These are phyloP conservation scores for Cyanoramphus novaezelandiae DNA, from an alignment of 2,113 vertebrate genomes.

Conservation along the genomic window DNA sequence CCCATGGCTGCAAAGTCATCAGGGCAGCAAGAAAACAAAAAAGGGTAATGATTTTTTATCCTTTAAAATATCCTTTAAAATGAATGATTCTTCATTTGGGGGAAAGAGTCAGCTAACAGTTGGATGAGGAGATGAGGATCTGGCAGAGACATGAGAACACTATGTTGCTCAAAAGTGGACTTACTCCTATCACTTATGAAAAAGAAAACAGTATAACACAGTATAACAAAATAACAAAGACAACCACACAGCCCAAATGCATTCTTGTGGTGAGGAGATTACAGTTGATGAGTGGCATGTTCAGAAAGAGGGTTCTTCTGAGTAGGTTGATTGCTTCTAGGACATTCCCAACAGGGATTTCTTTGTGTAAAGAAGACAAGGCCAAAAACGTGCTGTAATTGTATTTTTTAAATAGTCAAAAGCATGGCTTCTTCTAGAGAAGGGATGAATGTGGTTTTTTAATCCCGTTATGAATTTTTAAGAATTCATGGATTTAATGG, in stretches of 20 bases:
- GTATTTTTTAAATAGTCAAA: background rate
- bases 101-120: background rate
- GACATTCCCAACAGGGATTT: background rate
- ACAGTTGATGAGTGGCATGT: background rate
- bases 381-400: background rate
- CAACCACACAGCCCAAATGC: background rate
- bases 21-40: background rate
- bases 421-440: background rate
- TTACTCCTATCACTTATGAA: background rate
- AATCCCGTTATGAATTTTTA: background rate
- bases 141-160: fast-evolving
- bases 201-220: background rate
- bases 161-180: background rate
- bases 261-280: background rate
- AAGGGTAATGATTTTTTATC: too few species aligned
- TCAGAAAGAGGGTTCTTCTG: background rate
- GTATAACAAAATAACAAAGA: background rate
- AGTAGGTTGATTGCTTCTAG: background rate
- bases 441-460: background rate
- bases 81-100: background rate
- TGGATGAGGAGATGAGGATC: background rate
- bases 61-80: too few species aligned
- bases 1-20: background rate
- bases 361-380: background rate
- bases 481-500: background rate